Evolutionary conservation across 2,113 vertebrate species (phyloP), one percentile per base, ranked within the genome.

Genomic region (Calidris pugnax): DNA sequence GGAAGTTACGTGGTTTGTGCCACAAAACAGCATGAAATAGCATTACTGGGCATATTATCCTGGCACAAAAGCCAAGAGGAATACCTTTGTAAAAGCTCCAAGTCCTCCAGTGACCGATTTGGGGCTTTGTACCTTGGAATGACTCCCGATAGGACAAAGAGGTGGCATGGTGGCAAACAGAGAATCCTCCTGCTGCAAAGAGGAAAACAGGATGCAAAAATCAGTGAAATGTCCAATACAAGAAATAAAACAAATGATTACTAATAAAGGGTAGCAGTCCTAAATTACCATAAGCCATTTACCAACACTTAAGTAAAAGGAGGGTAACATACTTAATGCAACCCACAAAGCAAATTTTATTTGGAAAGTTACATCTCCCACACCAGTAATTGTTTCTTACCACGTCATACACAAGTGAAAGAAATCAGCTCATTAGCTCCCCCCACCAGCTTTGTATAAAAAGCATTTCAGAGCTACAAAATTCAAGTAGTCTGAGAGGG

Each of bases 101-200:
- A 98, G 98, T 93, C 98, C 98, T 96, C 98, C 98, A 37, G 98
- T 97, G 79, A 98, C 80, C 4, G 98, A 97, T 93, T 98, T 98
- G 82, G 98, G 98, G 89, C 98, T 99, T 26, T 99, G 98, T 50
- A 98, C 98, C 85, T 98, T 98, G 78, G 98, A 96, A 72, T 98
- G 98, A 96, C 98, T 99, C 90, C 98, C 98, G 78, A 99, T 99
- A 56, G 98, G 98, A 93, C 98, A 98, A 78, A 99, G 98, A 53
- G 98, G 98, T 41, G 98, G 98, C 98, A 99, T 99, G 23, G 98
- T 98, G 59, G 98, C 98, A 95, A 99, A 99, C 33, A 98, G 95
- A 87, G 98, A 98, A 82, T 99, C 98, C 72, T 99, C 98, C 96
- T 99, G 98, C 98, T 98, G 93, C 24, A 21, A 89, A 75, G 5